Conservation (phyloP, 2,113 vertebrate genomes). For the Carettochelys insculpta region DNA sequence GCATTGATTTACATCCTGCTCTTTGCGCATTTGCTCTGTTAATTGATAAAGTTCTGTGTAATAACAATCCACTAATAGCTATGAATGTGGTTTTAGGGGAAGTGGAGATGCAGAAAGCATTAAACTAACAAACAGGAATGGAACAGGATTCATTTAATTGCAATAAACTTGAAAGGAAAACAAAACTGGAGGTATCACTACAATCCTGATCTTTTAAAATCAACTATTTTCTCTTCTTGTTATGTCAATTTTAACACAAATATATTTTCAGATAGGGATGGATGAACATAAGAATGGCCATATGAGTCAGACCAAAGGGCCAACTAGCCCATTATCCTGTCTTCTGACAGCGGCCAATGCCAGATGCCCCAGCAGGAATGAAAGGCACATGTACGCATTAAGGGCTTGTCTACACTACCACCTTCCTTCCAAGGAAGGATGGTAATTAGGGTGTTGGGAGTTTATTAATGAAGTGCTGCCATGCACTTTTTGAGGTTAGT, state of each 20-base stretch:
- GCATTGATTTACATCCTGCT: slow-evolving; percentile 60
- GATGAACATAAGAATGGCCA: neutral
- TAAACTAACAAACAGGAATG: slow-evolving; percentile 57
- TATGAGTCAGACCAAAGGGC: too few relatives aligned
- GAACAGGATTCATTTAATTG: slow-evolving; percentile 61
- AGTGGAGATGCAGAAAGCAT: slow-evolving; percentile 53
- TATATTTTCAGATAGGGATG: neutral
- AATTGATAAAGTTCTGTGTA: slow-evolving; percentile 65
- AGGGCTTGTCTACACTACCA: too few relatives aligned
- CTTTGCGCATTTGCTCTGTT: slow-evolving; percentile 54
- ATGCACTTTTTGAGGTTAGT: neutral
- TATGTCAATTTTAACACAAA: neutral
- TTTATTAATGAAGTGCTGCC: too few relatives aligned
- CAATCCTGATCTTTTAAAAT: neutral
- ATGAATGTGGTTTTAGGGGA: slow-evolving; percentile 56
- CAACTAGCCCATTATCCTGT: too few relatives aligned
- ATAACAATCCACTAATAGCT: slow-evolving; percentile 67
- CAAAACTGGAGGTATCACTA: neutral
- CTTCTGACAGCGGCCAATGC: too few relatives aligned
- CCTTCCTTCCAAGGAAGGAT: too few relatives aligned
- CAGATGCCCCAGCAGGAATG: too few relatives aligned
- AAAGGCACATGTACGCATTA: too few relatives aligned
- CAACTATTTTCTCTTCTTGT: too few relatives aligned
- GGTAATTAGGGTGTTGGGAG: too few relatives aligned
- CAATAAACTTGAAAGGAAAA: slow-evolving; percentile 47